phyloP scores from a whole-genome alignment of 2,888 invertebrate species.

The Pyralis farinalis region DNA sequence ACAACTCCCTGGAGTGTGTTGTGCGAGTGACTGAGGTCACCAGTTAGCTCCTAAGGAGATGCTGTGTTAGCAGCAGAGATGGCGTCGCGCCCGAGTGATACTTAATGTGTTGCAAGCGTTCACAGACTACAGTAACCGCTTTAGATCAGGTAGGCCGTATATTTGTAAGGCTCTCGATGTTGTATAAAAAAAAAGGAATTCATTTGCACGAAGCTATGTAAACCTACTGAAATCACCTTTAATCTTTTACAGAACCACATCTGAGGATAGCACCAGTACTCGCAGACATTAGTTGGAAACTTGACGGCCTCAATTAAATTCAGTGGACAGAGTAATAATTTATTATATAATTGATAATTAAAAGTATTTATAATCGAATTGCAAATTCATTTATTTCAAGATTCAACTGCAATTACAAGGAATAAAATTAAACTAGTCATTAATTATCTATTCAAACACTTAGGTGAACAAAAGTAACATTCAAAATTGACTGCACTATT shows the following conservation, averaged over 20 bases:
- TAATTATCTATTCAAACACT: constrained; percentile 59
- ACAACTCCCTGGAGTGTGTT: too few species aligned
- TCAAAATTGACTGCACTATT: constrained; percentile 72
- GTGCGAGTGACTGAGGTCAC: too few species aligned
- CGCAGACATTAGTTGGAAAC: constrained; percentile 78
- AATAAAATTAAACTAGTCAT: constrained; percentile 7
- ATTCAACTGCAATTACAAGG: neutral
- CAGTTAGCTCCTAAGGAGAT: too few species aligned
- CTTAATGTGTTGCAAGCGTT: too few species aligned
- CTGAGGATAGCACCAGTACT: constrained; percentile 82
- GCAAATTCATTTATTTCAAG: constrained; percentile 6
- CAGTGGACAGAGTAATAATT: too few species aligned
- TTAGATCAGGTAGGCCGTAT: too few species aligned
- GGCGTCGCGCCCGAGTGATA: too few species aligned
- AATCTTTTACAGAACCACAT: constrained; percentile 78
- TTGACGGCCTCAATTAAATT: constrained; percentile 67
- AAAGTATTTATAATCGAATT: neutral
- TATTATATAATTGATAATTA: constrained; percentile 1
- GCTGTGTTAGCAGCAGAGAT: too few species aligned
- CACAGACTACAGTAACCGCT: too few species aligned
- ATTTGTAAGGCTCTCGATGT: too few species aligned
- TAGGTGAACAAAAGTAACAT: constrained; percentile 82
- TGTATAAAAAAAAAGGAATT: too few species aligned
- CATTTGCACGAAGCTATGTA: too few species aligned
- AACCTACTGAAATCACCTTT: constrained; percentile 4